A percentile compares a stretch with the other conserved stretches of the same genome.
phyloP scores from a whole-genome alignment of 2,113 vertebrate genomes.

The Tupaia tana region DNA sequence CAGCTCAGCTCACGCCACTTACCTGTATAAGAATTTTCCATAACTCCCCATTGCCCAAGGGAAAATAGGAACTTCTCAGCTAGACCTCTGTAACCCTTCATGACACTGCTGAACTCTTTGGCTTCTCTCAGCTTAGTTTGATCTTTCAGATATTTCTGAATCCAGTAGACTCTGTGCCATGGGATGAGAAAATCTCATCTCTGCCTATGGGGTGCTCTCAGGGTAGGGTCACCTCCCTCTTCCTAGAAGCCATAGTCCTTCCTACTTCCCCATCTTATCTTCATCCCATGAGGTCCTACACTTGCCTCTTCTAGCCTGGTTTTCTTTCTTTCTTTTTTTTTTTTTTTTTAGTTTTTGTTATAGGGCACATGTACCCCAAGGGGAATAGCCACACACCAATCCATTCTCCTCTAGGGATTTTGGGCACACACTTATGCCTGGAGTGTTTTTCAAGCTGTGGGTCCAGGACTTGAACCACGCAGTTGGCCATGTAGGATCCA shows the following conservation, averaged over 20 bases:
- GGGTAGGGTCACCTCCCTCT: not conserved
- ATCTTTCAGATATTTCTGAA: not conserved
- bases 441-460: no score
- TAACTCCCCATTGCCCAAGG: not conserved
- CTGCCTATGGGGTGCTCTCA: not conserved
- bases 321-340: not conserved
- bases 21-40: constrained; percentile 1
- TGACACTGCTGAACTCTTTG: not conserved
- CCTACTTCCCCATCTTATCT: not conserved
- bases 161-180: not conserved
- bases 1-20: constrained; percentile 25
- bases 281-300: not conserved
- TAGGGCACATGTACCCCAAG: no score
- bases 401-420: no score
- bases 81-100: not conserved
- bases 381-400: no score
- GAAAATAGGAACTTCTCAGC: constrained; percentile 31
- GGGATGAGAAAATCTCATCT: constrained; percentile 39
- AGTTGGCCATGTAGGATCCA: no score
- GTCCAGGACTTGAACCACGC: no score
- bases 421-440: no score
- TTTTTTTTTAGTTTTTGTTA: no score
- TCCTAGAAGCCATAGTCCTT: constrained; percentile 20
- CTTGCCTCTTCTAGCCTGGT: constrained; percentile 24
- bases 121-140: constrained; percentile 25